Percentiles rank a stretch among this genome's conserved stretches.
These are phyloP conservation scores for Heliconius charithonia DNA, from an alignment of 2,888 invertebrate genomes.

Conservation along the genomic window DNA sequence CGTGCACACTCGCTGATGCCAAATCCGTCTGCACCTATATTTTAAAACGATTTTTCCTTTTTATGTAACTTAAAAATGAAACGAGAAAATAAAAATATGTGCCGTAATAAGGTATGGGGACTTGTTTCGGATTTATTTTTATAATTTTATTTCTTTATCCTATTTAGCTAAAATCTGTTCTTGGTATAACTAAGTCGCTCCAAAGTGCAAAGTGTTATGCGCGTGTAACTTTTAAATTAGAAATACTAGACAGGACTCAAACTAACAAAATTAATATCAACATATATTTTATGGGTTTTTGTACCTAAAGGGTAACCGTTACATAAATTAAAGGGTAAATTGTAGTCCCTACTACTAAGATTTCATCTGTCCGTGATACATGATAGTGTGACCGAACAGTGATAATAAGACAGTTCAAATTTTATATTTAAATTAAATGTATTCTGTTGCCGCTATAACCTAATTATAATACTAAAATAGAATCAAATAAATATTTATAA, in stretches of 20 bases:
- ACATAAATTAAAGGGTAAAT: too few relatives aligned
- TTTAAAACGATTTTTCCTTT: slow-evolving; percentile 29
- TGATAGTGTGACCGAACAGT: too few relatives aligned
- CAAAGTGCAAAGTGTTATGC: too few relatives aligned
- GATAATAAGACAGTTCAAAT: too few relatives aligned
- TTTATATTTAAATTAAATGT: too few relatives aligned
- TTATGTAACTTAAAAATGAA: slow-evolving; percentile 1
- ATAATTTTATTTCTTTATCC: not conserved
- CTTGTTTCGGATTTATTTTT: not conserved
- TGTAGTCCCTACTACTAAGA: too few relatives aligned
- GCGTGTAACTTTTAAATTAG: not conserved
- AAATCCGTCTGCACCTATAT: slow-evolving; percentile 26
- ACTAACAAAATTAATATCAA: not conserved
- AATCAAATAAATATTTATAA: not conserved
- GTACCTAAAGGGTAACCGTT: too few relatives aligned
- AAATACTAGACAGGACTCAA: not conserved
- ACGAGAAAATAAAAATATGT: slow-evolving; percentile 13
- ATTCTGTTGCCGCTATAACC: too few relatives aligned
- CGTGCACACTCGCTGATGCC: slow-evolving; percentile 26
- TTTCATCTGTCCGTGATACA: too few relatives aligned
- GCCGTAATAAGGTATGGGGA: not conserved
- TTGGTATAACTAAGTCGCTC: too few relatives aligned
- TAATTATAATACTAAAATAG: too few relatives aligned
- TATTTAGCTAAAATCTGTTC: not conserved
- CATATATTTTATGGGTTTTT: too few relatives aligned